phyloP scores from a whole-genome alignment of 1,140 invertebrate species.

The Drosophila guanche region DNA sequence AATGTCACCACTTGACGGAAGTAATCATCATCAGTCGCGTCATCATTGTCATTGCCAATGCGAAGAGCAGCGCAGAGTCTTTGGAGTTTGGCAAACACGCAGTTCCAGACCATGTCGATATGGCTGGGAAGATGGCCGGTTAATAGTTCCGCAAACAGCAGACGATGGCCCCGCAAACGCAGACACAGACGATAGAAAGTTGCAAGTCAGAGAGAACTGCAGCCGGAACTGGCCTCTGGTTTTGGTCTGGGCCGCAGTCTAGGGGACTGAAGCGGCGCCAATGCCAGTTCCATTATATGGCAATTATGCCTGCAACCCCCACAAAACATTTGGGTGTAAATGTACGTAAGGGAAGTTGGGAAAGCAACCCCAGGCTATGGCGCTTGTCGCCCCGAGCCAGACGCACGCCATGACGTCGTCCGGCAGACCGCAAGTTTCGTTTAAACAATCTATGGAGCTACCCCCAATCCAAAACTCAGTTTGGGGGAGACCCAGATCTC shows the following conservation, averaged over 20 bases:
- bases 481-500: not conserved
- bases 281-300: conserved; percentile 60
- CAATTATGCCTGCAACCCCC: conserved; percentile 68
- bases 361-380: conserved; percentile 50
- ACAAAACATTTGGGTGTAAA: conserved; percentile 14
- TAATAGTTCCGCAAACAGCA: conserved; percentile 66
- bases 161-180: not conserved
- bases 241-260: no score
- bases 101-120: conserved; percentile 43
- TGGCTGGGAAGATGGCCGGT: conserved; percentile 39
- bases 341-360: conserved; percentile 24
- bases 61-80: conserved; percentile 13
- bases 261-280: conserved; percentile 28
- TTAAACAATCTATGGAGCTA: conserved; percentile 57
- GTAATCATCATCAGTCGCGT: conserved; percentile 50
- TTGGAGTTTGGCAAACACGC: conserved; percentile 42
- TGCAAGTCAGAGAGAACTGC: conserved; percentile 60
- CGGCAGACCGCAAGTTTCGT: conserved; percentile 47
- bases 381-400: conserved; percentile 34
- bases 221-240: conserved; percentile 51
- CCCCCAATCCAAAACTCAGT: conserved; percentile 26
- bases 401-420: conserved; percentile 57
- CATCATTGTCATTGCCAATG: conserved; percentile 14
- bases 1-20: conserved; percentile 53
- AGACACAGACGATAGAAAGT: conserved; percentile 55